Conservation (phyloP, 2,113 vertebrate genomes). For the Sclerurus mexicanus region DNA sequence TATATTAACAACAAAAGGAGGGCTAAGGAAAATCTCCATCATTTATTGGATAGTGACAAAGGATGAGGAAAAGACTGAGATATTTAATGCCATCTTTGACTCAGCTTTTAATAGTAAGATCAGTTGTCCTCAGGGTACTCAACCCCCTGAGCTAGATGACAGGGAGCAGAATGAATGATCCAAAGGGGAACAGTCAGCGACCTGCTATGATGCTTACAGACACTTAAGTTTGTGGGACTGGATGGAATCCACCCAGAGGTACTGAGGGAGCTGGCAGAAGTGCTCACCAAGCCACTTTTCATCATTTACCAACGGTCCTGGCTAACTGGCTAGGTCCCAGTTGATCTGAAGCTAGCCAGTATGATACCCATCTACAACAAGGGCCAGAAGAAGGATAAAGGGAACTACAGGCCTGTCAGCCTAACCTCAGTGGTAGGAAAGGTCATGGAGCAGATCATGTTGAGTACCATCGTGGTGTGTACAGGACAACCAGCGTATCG, state of each 20-base stretch:
- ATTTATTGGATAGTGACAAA: not conserved
- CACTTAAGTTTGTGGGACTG: fast-evolving
- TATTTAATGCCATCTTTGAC: not conserved
- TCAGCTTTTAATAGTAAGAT: not conserved
- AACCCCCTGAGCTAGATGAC: not conserved
- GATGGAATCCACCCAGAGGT: not conserved
- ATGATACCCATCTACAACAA: not conserved
- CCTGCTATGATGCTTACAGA: not conserved
- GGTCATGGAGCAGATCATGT: not conserved
- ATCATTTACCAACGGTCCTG: not conserved
- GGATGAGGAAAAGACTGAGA: not conserved
- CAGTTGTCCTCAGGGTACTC: not conserved
- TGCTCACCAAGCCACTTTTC: not conserved
- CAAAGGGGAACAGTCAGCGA: not conserved
- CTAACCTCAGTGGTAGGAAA: not conserved
- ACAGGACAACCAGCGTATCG: not conserved
- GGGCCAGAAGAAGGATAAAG: fast-evolving
- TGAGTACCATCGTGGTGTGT: not conserved
- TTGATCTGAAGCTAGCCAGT: not conserved
- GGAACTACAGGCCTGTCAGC: not conserved
- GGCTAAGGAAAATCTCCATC: not conserved
- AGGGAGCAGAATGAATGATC: not conserved
- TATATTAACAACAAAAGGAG: fast-evolving
- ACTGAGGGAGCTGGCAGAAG: not conserved
- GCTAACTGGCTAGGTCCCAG: not conserved